Conservation (phyloP, 1,140 invertebrate species). For the Heliothis virescens region DNA sequence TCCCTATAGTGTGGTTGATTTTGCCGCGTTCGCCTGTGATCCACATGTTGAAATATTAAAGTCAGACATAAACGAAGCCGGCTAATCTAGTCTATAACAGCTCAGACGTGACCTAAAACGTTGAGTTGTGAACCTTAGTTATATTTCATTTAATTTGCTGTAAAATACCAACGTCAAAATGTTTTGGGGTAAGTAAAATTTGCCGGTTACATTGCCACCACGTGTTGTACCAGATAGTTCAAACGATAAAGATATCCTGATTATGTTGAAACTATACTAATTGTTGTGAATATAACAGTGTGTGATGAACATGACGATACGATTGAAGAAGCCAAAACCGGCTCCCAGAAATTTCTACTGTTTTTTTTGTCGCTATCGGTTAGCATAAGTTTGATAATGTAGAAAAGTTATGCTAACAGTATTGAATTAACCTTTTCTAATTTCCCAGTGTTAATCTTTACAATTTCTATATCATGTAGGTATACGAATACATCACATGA, state of each 20-base stretch:
- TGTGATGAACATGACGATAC: not conserved
- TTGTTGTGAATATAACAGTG: not conserved
- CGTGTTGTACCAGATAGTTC: slow-evolving; percentile 63
- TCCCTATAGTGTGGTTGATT: slow-evolving; percentile 30
- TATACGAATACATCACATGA: too few relatives aligned
- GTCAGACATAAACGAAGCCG: not conserved
- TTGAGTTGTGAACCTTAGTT: slow-evolving; percentile 6
- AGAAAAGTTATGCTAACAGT: too few relatives aligned
- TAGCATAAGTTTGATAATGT: not conserved
- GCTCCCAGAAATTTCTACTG: not conserved
- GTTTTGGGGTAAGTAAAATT: slow-evolving; percentile 81
- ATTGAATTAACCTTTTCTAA: too few relatives aligned
- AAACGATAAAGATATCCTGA: not conserved
- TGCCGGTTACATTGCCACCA: slow-evolving; percentile 64
- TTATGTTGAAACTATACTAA: not conserved
- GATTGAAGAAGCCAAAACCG: not conserved
- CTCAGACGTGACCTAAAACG: not conserved
- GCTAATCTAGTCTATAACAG: not conserved
- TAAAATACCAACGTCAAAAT: slow-evolving; percentile 64
- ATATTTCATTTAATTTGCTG: not conserved
- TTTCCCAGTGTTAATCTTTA: too few relatives aligned
- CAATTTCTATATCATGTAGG: too few relatives aligned
- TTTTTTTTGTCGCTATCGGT: not conserved
- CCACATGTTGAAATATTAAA: slow-evolving; percentile 33
- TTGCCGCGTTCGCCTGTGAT: slow-evolving; percentile 49